Conservation (phyloP, 2,113 vertebrate genomes). For the Arizona elegans region DNA sequence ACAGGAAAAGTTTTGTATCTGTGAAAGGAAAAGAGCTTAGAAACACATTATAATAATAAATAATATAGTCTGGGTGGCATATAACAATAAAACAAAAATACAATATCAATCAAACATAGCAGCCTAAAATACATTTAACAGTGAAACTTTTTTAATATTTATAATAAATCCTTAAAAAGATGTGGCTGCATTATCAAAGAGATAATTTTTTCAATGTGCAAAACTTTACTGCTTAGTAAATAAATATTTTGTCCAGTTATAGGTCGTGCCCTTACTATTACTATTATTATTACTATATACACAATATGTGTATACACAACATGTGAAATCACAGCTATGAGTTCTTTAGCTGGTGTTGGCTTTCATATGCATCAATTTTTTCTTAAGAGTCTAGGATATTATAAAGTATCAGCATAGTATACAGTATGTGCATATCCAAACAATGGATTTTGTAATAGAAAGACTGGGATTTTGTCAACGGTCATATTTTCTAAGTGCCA, state of each 20-base stretch:
- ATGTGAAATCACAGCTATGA: background rate
- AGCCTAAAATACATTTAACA: background rate
- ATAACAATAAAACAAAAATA: background rate
- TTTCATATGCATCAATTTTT: background rate
- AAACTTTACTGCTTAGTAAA: background rate
- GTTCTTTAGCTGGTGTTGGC: background rate
- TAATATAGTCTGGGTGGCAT: background rate
- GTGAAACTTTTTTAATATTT: background rate
- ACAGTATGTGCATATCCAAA: background rate
- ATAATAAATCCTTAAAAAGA: background rate
- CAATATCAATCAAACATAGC: background rate
- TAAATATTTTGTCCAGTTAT: background rate
- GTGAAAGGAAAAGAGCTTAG: background rate
- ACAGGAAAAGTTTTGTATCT: background rate
- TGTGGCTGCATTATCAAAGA: background rate
- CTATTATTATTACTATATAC: background rate
- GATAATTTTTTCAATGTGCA: background rate
- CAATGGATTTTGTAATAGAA: background rate
- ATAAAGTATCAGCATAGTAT: background rate
- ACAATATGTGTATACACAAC: background rate
- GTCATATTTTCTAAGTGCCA: background rate
- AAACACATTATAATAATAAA: background rate
- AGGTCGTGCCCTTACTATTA: background rate
- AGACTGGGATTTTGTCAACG: background rate
- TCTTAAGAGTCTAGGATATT: background rate